These are phyloP conservation scores for Nowickia ferox DNA, from an alignment of 2,888 invertebrate species.

Conservation along the genomic window DNA sequence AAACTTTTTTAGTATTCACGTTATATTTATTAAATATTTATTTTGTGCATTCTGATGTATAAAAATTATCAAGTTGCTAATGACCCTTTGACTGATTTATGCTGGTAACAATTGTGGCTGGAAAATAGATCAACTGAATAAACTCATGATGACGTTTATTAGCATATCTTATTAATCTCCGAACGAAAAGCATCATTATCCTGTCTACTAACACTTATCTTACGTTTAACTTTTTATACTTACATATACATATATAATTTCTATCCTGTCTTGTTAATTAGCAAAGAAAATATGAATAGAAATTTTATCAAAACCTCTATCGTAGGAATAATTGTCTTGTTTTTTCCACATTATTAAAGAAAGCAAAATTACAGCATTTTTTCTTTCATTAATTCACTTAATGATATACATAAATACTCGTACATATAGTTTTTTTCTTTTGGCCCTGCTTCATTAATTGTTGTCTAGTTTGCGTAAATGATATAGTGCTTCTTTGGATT, in stretches of 20 bases:
- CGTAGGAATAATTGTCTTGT: no score
- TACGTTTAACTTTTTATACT: not conserved
- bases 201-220: not conserved
- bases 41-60: not conserved
- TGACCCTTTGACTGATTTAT: not conserved
- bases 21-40: not conserved
- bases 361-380: no score
- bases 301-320: not conserved
- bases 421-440: no score
- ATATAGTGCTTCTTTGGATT: no score
- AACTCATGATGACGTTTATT: slow-evolving; percentile 5
- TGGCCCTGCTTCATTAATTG: no score
- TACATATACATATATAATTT: not conserved
- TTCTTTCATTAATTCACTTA: no score
- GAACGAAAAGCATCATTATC: not conserved
- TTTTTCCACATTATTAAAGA: no score
- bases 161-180: not conserved
- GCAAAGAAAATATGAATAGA: not conserved
- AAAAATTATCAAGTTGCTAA: not conserved
- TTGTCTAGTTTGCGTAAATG: no score
- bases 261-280: no score
- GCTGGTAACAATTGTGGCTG: not conserved
- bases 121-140: not conserved
- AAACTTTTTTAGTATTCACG: not conserved
- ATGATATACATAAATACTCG: no score